A percentile compares a stretch with the other conserved stretches of the same genome.
Conservation (phyloP, 1,140 invertebrate genomes). For the Euwallacea fornicatus region DNA sequence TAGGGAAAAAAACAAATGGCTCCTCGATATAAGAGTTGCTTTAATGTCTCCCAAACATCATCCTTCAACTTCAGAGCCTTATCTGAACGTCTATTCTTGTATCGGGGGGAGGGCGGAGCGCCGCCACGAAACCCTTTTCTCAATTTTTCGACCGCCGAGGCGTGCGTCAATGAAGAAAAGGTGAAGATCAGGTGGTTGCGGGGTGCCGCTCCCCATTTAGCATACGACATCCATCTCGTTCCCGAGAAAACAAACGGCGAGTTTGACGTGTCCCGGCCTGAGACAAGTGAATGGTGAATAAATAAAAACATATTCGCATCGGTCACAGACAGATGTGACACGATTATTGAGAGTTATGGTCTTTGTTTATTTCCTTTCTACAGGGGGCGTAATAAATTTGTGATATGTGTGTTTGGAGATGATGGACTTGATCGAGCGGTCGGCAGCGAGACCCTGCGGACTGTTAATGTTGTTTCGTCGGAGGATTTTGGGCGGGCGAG, state of each 20-base stretch:
- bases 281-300: constrained; percentile 25
- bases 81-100: constrained; percentile 11
- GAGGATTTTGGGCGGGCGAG: too few species aligned
- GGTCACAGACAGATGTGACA: constrained; percentile 17
- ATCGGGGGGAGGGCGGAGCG: not conserved
- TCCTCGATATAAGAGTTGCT: too few species aligned
- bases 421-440: too few species aligned
- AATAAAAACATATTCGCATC: constrained; percentile 32
- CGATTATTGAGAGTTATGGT: not conserved
- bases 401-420: too few species aligned
- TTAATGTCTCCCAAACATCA: too few species aligned
- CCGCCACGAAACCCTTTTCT: not conserved
- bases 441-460: too few species aligned
- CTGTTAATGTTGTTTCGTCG: too few species aligned
- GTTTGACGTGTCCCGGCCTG: constrained; percentile 8
- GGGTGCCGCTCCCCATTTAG: constrained; percentile 1
- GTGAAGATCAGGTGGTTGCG: not conserved
- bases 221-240: constrained; percentile 28
- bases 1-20: too few species aligned
- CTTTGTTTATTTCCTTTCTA: too few species aligned
- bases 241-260: constrained; percentile 14
- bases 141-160: not conserved
- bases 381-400: too few species aligned
- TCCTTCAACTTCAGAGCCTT: not conserved
- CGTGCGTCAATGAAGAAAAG: not conserved